Base-by-base conservation (phyloP, 2,888 invertebrate genomes). In the Ochropacha duplaris region DNA sequence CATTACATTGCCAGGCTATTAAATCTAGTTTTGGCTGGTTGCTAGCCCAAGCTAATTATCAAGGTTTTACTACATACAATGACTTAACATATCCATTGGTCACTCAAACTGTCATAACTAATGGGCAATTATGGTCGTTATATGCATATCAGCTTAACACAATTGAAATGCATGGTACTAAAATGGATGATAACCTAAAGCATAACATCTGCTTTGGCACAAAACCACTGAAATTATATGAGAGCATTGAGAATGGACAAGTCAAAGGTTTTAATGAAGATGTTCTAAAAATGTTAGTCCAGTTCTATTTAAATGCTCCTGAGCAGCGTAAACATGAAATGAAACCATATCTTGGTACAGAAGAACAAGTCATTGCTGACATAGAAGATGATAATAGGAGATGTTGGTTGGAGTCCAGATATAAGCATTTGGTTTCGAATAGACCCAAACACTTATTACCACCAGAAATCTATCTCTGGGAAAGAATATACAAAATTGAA, bases 71-170 rank as follows among this genome's bases (percentile, higher is more conserved):
- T 36, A 96, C 97, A 16, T 97, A 94, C 80, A 96, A 97, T 71
- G 99, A 99, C 68, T 73, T 99, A 19, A 98, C 97, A 0, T 98
- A 98, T 83, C 99, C 99, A 0, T 84, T 99, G 57, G 95, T 96
- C 0, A 96, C 97, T 4, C 99, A 99, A 94, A 96, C 96, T 16
- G 92, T 98, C 14, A 93, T 99, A 44, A 97, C 98, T 0, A 96
- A 99, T 87, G 99, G 99, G 0, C 94, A 96, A 66, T 81, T 94
- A 4, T 98, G 97, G 95, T 96, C 96, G 0, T 96, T 99, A 67
- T 97, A 96, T 78, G 94, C 95, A 14, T 99, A 99, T 81, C 99
- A 99, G 84, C 87, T 99, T 58, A 99, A 99, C 82, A 99, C 98
- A 0, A 93, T 95, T 36, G 78, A 94, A 14, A 85, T 97, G 69